Percentiles rank a stretch among this genome's conserved stretches.
Evolutionary conservation across 1,140 invertebrate genomes (phyloP).

Genomic region (Drosophila dunni): DNA sequence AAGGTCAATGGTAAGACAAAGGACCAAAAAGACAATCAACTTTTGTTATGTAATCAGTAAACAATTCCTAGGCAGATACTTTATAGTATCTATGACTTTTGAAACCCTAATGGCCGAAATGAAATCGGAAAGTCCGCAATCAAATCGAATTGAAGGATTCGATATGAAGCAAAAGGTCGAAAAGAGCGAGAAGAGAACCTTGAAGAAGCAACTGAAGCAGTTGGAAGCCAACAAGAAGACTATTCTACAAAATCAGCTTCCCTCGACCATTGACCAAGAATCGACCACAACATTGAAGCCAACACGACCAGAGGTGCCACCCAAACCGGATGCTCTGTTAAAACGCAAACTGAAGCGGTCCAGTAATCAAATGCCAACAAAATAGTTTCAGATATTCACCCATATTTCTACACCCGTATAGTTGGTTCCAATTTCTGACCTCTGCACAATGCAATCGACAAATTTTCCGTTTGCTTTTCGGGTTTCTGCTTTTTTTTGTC

Average conservation of each 20-base stretch:
- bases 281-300: constrained; percentile 40
- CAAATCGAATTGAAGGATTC: not conserved
- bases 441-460: constrained; percentile 7
- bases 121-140: not conserved
- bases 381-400: constrained; percentile 1
- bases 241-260: not conserved
- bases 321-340: not conserved
- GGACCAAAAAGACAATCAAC: not conserved
- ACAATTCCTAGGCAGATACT: constrained; percentile 51
- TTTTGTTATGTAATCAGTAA: not conserved
- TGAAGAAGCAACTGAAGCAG: not conserved
- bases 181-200: constrained; percentile 43
- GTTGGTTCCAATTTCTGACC: constrained; percentile 6
- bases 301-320: not conserved
- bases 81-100: constrained; percentile 53
- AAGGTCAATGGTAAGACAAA: constrained; percentile 50
- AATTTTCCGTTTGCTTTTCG: constrained; percentile 31
- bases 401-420: not conserved
- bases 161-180: constrained; percentile 23
- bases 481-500: not conserved
- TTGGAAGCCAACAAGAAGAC: not conserved
- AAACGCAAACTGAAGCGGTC: constrained; percentile 24
- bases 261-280: not conserved
- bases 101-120: constrained; percentile 41
- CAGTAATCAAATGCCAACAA: not conserved